Percentiles rank a stretch among this genome's conserved stretches.
Evolutionary conservation across 2,113 vertebrate genomes (phyloP).

Genomic region (Chionomys nivalis): DNA sequence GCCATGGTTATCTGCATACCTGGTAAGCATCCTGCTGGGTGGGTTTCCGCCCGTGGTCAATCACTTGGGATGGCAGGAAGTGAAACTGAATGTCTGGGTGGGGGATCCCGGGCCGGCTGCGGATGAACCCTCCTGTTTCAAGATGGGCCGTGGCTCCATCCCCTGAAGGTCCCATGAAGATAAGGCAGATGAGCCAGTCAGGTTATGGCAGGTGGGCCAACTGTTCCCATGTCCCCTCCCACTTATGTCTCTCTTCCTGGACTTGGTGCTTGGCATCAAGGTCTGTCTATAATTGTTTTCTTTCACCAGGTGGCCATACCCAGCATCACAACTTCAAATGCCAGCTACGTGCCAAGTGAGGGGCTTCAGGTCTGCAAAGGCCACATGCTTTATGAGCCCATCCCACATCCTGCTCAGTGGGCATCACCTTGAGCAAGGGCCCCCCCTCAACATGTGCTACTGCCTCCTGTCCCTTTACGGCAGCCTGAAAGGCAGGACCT

Average conservation of each 20-base stretch:
- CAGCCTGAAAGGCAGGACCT: neutral
- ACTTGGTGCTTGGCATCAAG: neutral
- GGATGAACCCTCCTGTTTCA: constrained; percentile 97
- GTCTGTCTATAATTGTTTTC: neutral
- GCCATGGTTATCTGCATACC: constrained; percentile 82
- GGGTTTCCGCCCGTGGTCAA: constrained; percentile 93
- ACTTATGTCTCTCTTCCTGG: neutral
- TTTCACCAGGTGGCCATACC: neutral
- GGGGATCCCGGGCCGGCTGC: constrained; percentile 89
- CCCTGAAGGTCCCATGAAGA: constrained; percentile 83
- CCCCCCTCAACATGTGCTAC: neutral
- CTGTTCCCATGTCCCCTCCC: neutral
- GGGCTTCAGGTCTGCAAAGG: neutral
- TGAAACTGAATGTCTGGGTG: constrained; percentile 98
- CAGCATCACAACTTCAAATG: neutral
- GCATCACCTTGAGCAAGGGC: neutral
- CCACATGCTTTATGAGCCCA: neutral
- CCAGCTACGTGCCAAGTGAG: neutral
- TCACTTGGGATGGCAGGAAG: constrained; percentile 97
- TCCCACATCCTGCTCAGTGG: neutral
- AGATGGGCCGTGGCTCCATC: constrained; percentile 94
- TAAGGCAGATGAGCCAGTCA: neutral
- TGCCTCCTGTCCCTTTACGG: neutral
- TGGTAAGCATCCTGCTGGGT: constrained; percentile 94
- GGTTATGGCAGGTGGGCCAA: accelerated